Evolutionary conservation across 2,113 vertebrate species (phyloP).

Genomic region (Halcyon malimbica): DNA sequence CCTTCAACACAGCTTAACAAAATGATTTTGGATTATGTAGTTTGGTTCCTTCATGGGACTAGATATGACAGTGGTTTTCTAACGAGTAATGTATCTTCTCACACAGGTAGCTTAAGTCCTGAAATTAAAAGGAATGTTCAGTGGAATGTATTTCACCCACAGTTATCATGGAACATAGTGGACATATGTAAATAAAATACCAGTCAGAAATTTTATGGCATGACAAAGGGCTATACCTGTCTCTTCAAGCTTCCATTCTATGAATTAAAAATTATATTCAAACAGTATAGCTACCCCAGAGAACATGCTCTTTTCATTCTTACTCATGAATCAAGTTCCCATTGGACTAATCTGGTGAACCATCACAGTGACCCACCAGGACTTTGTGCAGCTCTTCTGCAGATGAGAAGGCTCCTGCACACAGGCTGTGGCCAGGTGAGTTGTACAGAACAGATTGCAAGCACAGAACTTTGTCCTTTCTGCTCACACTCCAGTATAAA

Average conservation of each 20-base stretch:
- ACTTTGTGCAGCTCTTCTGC: background rate
- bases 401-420: background rate
- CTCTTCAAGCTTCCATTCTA: background rate
- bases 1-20: background rate
- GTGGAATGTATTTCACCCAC: background rate
- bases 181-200: background rate
- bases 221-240: background rate
- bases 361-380: background rate
- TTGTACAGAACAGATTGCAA: background rate
- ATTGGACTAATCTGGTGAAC: background rate
- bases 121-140: background rate
- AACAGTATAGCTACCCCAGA: background rate
- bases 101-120: background rate
- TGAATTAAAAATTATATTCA: background rate
- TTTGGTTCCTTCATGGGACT: background rate
- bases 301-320: background rate
- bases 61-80: background rate
- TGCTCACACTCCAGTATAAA: background rate
- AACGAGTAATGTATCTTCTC: background rate
- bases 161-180: background rate
- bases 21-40: background rate
- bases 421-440: background rate
- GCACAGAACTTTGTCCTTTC: background rate
- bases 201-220: background rate
- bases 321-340: background rate